Evolutionary conservation across 2,888 invertebrate genomes (phyloP).

Genomic region (Dichetophora obliterata): DNA sequence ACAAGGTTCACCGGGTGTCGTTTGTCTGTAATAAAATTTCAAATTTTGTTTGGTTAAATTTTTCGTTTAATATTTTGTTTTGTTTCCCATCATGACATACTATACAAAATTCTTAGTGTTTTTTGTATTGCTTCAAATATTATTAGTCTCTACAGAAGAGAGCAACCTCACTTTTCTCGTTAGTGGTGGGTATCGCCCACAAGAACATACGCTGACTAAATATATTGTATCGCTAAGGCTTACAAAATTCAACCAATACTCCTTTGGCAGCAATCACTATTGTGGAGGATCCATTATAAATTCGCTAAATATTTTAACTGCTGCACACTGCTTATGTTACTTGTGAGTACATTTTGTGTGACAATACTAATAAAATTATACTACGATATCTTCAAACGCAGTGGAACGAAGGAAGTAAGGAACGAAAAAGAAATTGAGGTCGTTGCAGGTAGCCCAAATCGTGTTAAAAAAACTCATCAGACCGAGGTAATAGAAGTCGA

Average conservation of each 20-base stretch:
- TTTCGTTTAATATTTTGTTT: too few relatives aligned
- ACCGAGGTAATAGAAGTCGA: slow-evolving; percentile 42
- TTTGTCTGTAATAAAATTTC: too few relatives aligned
- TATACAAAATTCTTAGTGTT: too few relatives aligned
- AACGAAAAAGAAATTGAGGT: slow-evolving; percentile 29
- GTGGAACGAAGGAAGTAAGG: neutral
- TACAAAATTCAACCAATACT: slow-evolving; percentile 26
- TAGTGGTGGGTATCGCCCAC: too few relatives aligned
- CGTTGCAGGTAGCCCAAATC: slow-evolving; percentile 46
- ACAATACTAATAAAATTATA: neutral
- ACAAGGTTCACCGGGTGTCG: too few relatives aligned
- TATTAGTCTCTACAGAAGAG: too few relatives aligned
- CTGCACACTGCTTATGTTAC: slow-evolving; percentile 54
- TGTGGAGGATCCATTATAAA: slow-evolving; percentile 52
- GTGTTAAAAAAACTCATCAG: slow-evolving; percentile 44
- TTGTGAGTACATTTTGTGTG: slow-evolving; percentile 5
- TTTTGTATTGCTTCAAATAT: too few relatives aligned
- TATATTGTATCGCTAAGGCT: too few relatives aligned
- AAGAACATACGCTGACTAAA: too few relatives aligned
- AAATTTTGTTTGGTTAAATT: too few relatives aligned
- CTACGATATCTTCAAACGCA: neutral
- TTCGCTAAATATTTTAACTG: slow-evolving; percentile 47
- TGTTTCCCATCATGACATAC: too few relatives aligned
- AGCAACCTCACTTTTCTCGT: too few relatives aligned
- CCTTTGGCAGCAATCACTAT: slow-evolving; percentile 52